These are phyloP conservation scores for Myxocyprinus asiaticus DNA, from an alignment of 2,113 vertebrate species.

Conservation along the genomic window DNA sequence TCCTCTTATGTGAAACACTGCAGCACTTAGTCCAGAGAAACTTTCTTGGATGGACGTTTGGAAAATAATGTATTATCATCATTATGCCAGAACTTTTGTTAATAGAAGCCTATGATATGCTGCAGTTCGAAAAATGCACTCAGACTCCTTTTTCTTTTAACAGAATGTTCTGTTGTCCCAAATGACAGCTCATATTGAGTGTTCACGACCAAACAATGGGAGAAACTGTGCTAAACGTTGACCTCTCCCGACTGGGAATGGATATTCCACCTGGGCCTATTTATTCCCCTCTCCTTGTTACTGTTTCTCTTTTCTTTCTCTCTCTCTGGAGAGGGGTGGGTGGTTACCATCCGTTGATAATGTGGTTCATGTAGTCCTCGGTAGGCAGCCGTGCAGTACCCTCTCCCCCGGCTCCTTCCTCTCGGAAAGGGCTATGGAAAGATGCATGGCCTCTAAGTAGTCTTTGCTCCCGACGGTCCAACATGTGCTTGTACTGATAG, in stretches of 20 bases:
- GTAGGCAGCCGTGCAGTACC: conserved; percentile 84
- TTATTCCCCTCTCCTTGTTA: background rate
- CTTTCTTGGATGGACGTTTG: background rate
- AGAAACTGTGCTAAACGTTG: no score
- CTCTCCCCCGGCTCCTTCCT: conserved; percentile 46
- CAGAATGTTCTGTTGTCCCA: background rate
- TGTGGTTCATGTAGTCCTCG: conserved; percentile 99
- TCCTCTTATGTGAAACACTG: background rate
- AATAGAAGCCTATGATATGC: background rate
- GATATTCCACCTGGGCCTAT: background rate
- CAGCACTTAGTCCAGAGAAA: background rate
- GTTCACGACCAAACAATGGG: background rate
- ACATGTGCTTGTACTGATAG: conserved; percentile 92
- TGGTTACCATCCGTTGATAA: conserved; percentile 96
- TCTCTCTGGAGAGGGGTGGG: conserved; percentile 21
- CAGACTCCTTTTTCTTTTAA: background rate
- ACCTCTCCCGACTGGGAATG: no score
- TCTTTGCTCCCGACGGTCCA: conserved; percentile 91
- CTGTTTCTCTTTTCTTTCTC: conserved; percentile 6
- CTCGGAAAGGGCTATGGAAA: conserved; percentile 59
- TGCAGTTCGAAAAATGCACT: no score
- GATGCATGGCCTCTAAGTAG: conserved; percentile 79
- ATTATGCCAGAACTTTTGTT: no score
- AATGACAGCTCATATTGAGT: background rate
- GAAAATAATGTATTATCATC: no score